Evolutionary conservation across 2,797 vertebrate species (phyloP), one percentile per base, ranked within the genome.

Genomic region (Sebastes flavidus): DNA sequence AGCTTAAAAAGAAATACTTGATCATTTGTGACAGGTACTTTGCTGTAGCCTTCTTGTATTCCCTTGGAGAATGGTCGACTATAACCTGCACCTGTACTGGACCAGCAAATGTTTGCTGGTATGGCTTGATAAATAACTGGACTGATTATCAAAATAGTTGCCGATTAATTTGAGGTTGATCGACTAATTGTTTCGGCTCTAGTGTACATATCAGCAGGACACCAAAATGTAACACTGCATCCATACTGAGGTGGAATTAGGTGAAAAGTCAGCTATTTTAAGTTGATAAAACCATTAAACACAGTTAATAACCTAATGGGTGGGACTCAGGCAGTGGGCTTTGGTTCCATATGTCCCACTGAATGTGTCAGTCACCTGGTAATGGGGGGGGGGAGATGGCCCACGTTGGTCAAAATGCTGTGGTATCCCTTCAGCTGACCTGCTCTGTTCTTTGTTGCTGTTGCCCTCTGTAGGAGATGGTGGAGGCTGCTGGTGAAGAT

Each of bases 401-500:
- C 38, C 42, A 46, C 14, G 6, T 14, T 46, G 46, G 25, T 36
- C n/a, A 27, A 27, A 71, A 61, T 20, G 14, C 12, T 6, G 6
- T 22, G 12, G 12, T 27, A 1, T 3, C 14, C 12, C 14, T 14
- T 25, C 12, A 20, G 10, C 69, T 72, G 29, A 83, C 65, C 49
- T 16, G n/a, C 38, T 54, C 5, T 76, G 34, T 27, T 30, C 18
- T 66, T 29, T 71, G 8, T 36, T 63, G 14, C 27, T 49, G 2
- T 25, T 71, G 13, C 10, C 2, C 2, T 73, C 14, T 46, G 0
- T 76, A 99, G 99, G 99, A 99, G 95, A 99, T 99, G 99, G 99
- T 99, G 71, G 99, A 99, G 93, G 99, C 99, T 14, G 99, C 99
- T 0, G 99, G 99, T 1, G 99, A 99, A 81, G 99, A 99, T 52